Evolutionary conservation across 37 sponge, comb jelly and placozoan genomes (phyloP).

Genomic region (Crambe crambe): DNA sequence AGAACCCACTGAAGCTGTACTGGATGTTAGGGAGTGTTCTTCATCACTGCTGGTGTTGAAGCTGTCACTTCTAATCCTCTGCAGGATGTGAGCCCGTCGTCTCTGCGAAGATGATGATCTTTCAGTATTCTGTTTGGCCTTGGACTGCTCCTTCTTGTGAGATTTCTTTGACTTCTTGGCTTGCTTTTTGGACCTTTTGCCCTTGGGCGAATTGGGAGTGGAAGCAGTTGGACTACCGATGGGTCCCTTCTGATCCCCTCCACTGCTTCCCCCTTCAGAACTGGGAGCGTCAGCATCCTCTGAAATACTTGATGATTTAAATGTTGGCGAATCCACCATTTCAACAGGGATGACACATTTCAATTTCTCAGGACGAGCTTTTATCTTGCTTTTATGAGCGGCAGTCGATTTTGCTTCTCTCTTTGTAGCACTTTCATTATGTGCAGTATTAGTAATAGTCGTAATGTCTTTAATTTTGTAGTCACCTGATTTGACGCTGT

Average conservation of each 20-base stretch:
- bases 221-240: neutral
- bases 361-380: too few relatives aligned
- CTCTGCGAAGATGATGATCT: neutral
- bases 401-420: too few relatives aligned
- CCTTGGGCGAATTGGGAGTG: neutral
- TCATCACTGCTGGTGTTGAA: constrained; percentile 59
- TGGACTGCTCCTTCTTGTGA: constrained; percentile 8
- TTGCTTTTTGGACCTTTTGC: constrained; percentile 33
- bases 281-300: constrained; percentile 14
- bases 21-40: constrained; percentile 7
- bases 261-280: neutral
- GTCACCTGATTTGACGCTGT: neutral
- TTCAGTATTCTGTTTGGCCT: neutral
- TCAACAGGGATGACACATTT: too few relatives aligned
- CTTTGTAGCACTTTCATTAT: too few relatives aligned
- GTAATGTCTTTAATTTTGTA: neutral
- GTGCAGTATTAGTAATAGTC: too few relatives aligned
- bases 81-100: constrained; percentile 2
- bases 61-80: constrained; percentile 48
- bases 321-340: neutral
- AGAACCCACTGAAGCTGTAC: neutral
- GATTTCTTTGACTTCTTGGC: constrained; percentile 14
- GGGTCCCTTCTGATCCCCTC: neutral
- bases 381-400: too few relatives aligned
- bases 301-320: constrained; percentile 21